These are phyloP conservation scores for Botrylloides violaceus DNA, from an alignment of 23 tunicate genomes.

Conservation along the genomic window DNA sequence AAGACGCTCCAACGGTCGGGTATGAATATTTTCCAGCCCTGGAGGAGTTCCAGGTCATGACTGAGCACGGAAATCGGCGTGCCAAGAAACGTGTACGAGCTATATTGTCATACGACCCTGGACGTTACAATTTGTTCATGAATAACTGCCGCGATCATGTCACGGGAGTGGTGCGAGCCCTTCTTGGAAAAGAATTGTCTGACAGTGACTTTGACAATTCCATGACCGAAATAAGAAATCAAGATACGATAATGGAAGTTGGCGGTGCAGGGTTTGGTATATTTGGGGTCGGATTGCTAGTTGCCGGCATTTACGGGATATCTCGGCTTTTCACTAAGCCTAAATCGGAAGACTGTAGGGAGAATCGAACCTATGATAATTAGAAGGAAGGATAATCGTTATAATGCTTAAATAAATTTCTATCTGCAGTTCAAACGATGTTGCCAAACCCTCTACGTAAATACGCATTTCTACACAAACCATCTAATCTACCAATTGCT, in stretches of 20 bases:
- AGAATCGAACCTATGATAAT: no score
- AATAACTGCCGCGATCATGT: conserved; percentile 22
- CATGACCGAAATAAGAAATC: neutral
- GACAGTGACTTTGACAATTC: neutral
- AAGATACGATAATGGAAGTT: neutral
- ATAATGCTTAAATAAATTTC: no score
- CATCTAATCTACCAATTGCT: no score
- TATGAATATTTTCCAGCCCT: neutral
- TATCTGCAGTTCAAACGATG: no score
- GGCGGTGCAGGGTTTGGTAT: neutral
- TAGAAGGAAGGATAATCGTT: no score
- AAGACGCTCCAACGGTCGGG: neutral
- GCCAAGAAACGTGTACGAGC: neutral
- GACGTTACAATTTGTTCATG: neutral
- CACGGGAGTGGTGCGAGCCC: neutral
- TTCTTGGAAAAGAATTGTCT: neutral
- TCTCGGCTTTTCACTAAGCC: no score
- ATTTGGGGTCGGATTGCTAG: neutral
- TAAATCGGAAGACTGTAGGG: no score
- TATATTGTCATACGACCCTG: conserved; percentile 7
- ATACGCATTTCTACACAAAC: no score
- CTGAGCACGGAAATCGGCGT: neutral
- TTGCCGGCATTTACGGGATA: no score
- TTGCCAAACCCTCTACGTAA: no score
- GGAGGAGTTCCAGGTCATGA: conserved; percentile 10